Evolutionary conservation across 2,888 invertebrate genomes (phyloP).

Genomic region (Mesorhabditis spiculigera): DNA sequence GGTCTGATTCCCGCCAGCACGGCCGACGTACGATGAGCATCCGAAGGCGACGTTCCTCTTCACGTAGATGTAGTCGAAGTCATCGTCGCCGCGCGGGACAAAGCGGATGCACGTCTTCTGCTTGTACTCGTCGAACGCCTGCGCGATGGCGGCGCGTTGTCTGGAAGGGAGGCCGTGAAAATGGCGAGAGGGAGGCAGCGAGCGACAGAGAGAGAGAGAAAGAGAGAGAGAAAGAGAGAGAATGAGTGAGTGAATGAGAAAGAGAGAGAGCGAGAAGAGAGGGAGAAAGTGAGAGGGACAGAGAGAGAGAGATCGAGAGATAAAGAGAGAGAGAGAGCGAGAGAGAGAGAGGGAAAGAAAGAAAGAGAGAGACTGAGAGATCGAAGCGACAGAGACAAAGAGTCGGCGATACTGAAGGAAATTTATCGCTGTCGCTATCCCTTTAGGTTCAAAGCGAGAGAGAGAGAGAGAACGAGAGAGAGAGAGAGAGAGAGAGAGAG

Average conservation of each 20-base stretch:
- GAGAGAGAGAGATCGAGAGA: too few species aligned
- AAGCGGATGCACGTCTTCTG: conserved; percentile 70
- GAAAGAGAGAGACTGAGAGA: too few species aligned
- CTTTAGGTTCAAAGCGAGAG: too few species aligned
- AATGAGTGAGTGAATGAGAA: neutral
- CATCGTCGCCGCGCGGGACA: conserved; percentile 66
- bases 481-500: too few species aligned
- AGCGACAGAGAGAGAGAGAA: conserved; percentile 5
- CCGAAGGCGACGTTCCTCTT: conserved; percentile 63
- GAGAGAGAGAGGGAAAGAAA: too few species aligned
- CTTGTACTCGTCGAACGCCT: conserved; percentile 68
- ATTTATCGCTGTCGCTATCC: too few species aligned
- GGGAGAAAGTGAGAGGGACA: too few species aligned
- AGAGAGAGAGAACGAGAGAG: too few species aligned
- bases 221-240: neutral
- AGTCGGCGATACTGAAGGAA: too few species aligned
- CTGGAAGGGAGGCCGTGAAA: conserved; percentile 25
- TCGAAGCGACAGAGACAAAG: too few species aligned
- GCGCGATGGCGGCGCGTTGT: conserved; percentile 62
- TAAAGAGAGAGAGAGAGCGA: too few species aligned
- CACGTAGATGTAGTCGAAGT: conserved; percentile 66
- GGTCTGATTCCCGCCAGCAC: conserved; percentile 73
- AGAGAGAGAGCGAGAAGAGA: neutral
- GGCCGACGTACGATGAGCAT: conserved; percentile 76
- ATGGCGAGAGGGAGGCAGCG: neutral